Conservation (phyloP, 1,140 invertebrate genomes). For the Archegozetes longisetosus region DNA sequence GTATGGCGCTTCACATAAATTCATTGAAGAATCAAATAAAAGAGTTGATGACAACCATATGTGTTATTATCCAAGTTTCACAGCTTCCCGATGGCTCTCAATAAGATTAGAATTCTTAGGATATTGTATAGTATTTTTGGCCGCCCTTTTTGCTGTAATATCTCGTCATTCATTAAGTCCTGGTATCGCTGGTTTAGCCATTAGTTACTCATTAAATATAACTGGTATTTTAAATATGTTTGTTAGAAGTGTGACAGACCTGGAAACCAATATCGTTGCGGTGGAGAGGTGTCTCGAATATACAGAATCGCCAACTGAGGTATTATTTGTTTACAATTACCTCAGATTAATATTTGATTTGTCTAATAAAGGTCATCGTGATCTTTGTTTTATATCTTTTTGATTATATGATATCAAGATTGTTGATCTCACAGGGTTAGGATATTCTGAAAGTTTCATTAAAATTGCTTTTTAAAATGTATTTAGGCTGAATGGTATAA, state of each 20-base stretch:
- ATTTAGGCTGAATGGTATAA: no score
- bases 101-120: constrained; percentile 29
- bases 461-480: no score
- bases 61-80: constrained; percentile 29
- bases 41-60: constrained; percentile 35
- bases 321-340: constrained; percentile 9
- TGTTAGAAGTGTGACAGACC: constrained; percentile 40
- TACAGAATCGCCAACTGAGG: constrained; percentile 44
- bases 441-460: no score
- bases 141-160: constrained; percentile 68
- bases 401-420: no score
- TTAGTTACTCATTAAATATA: constrained; percentile 73
- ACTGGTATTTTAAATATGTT: constrained; percentile 41
- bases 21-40: not conserved
- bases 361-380: no score
- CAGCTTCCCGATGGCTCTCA: constrained; percentile 28
- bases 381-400: no score
- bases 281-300: constrained; percentile 47
- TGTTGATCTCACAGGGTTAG: no score
- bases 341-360: no score
- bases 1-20: constrained; percentile 20
- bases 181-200: constrained; percentile 67
- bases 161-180: constrained; percentile 46
- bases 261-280: constrained; percentile 47
- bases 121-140: constrained; percentile 30